These are phyloP conservation scores for Stichodactyla mertensii DNA, from an alignment of 64 coral and sea anemone genomes.

Conservation along the genomic window DNA sequence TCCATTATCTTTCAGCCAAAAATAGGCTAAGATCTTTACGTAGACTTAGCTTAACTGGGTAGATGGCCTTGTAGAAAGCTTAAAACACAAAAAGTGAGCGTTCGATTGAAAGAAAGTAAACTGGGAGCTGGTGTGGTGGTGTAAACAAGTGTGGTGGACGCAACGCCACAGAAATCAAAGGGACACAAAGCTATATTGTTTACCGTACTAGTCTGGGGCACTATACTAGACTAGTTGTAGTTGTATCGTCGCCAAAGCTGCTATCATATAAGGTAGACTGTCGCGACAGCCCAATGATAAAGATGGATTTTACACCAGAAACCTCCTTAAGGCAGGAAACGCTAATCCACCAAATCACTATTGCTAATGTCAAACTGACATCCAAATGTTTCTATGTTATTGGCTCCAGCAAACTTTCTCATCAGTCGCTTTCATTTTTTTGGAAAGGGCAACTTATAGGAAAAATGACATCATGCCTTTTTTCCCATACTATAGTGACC, in stretches of 20 bases:
- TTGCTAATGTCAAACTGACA: slow-evolving; percentile 14
- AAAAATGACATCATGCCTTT: background rate
- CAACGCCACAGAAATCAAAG: background rate
- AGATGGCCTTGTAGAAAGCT: background rate
- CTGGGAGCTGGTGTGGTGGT: background rate
- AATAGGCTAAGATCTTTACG: background rate
- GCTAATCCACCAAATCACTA: slow-evolving; percentile 18
- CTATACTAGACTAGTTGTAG: background rate
- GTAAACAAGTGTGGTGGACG: background rate
- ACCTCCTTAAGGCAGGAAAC: slow-evolving; percentile 20
- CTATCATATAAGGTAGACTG: background rate
- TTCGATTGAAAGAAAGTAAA: background rate
- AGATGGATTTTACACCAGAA: slow-evolving; percentile 5
- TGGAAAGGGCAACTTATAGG: background rate
- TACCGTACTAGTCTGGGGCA: slow-evolving; percentile 1
- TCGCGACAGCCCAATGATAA: slow-evolving; percentile 11
- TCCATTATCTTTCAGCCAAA: background rate
- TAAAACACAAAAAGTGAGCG: background rate
- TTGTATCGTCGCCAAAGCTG: slow-evolving; percentile 4
- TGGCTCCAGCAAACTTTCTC: slow-evolving; percentile 20
- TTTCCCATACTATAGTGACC: too few relatives aligned
- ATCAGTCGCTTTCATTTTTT: background rate
- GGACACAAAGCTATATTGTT: background rate
- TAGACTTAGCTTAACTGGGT: background rate
- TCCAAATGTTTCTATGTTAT: slow-evolving; percentile 14